Evolutionary conservation across 2,888 invertebrate species (phyloP).

Genomic region (Habroteleia sp.): DNA sequence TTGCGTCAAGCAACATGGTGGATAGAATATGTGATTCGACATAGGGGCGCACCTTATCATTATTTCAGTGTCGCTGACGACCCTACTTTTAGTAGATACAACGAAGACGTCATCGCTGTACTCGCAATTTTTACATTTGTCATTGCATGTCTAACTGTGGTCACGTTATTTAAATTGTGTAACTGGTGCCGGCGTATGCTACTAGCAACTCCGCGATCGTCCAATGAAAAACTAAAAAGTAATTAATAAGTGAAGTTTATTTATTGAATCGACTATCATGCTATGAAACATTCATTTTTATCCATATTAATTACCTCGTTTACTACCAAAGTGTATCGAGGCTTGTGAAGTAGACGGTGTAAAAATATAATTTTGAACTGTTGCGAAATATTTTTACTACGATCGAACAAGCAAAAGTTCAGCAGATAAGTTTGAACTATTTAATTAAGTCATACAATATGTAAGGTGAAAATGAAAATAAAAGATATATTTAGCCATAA

Average conservation of each 20-base stretch:
- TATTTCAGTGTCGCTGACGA: constrained; percentile 54
- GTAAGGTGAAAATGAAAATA: constrained; percentile 10
- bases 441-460: constrained; percentile 7
- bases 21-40: constrained; percentile 69
- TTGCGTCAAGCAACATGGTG: constrained; percentile 67
- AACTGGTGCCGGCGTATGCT: neutral
- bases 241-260: neutral
- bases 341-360: too few relatives aligned
- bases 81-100: constrained; percentile 62
- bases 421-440: constrained; percentile 11
- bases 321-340: too few relatives aligned
- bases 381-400: constrained; percentile 1
- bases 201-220: neutral
- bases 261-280: too few relatives aligned
- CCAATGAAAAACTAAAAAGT: constrained; percentile 2
- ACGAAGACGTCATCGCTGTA: constrained; percentile 66
- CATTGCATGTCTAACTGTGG: neutral
- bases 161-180: constrained; percentile 7
- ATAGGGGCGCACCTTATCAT: constrained; percentile 66
- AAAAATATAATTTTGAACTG: neutral
- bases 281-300: too few relatives aligned
- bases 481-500: constrained; percentile 15
- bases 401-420: constrained; percentile 7
- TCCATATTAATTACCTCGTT: too few relatives aligned
- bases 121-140: constrained; percentile 47